These are phyloP conservation scores for Acromyrmex heyeri DNA, from an alignment of 1,140 invertebrate genomes.

Conservation along the genomic window DNA sequence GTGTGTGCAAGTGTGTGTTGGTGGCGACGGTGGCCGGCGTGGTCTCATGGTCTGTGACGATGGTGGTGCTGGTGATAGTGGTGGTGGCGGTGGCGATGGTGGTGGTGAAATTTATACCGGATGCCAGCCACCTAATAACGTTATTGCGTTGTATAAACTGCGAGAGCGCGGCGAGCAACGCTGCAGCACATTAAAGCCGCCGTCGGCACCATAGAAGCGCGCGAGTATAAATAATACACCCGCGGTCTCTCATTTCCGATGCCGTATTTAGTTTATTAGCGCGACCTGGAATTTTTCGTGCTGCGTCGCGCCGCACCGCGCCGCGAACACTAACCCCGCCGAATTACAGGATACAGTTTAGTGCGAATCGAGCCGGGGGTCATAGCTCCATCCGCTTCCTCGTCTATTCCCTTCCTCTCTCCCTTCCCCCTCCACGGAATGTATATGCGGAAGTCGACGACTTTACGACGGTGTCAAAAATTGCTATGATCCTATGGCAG, in stretches of 20 bases:
- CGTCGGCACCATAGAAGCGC: slow-evolving; percentile 71
- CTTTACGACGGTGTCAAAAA: slow-evolving; percentile 79
- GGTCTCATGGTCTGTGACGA: slow-evolving; percentile 42
- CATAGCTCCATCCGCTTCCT: slow-evolving; percentile 6
- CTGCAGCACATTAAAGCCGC: slow-evolving; percentile 80
- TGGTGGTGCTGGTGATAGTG: not conserved
- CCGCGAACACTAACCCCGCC: slow-evolving; percentile 68
- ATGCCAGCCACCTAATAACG: slow-evolving; percentile 85
- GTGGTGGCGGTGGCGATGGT: slow-evolving; percentile 49
- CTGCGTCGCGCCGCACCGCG: not conserved
- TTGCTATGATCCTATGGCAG: slow-evolving; percentile 37
- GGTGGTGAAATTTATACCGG: slow-evolving; percentile 84
- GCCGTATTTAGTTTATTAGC: slow-evolving; percentile 85
- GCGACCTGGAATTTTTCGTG: slow-evolving; percentile 78
- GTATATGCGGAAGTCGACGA: slow-evolving; percentile 67
- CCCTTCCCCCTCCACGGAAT: not conserved
- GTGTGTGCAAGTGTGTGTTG: not conserved
- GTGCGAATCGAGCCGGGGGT: slow-evolving; percentile 73
- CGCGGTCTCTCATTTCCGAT: slow-evolving; percentile 83
- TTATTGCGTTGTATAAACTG: slow-evolving; percentile 85
- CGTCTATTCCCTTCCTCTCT: not conserved
- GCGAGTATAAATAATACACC: slow-evolving; percentile 83
- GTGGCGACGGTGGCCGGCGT: slow-evolving; percentile 44
- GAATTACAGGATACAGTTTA: slow-evolving; percentile 82
- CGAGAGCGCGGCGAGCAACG: slow-evolving; percentile 67